A percentile compares a stretch with the other conserved stretches of the same genome.
These are phyloP conservation scores for Clarias magur DNA, from an alignment of 2,113 vertebrate genomes.

Conservation along the genomic window DNA sequence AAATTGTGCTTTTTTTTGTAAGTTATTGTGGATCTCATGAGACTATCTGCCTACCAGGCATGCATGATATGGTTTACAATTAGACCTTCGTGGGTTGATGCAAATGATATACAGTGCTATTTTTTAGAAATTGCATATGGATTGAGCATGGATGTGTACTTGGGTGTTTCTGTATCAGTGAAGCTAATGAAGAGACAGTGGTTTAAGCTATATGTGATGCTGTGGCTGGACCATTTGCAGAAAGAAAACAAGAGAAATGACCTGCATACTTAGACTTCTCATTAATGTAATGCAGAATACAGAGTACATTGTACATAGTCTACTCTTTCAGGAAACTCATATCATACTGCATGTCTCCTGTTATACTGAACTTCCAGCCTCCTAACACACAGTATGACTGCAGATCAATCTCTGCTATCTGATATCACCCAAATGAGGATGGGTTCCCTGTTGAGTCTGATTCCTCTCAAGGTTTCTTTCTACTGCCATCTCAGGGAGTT, in stretches of 20 bases:
- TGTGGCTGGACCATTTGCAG: neutral
- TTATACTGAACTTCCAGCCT: no score
- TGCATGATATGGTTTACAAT: conserved; percentile 21
- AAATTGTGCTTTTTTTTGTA: neutral
- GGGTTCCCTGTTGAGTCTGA: no score
- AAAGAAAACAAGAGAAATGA: neutral
- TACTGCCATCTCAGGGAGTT: no score
- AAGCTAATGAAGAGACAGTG: conserved; percentile 31
- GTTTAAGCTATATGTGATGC: neutral
- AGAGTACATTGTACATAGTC: no score
- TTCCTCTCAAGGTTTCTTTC: no score
- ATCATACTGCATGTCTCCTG: no score
- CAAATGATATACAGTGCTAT: conserved; percentile 3
- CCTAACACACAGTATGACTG: no score
- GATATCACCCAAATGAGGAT: no score
- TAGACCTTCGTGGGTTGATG: conserved; percentile 27
- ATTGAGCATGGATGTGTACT: neutral
- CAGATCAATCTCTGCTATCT: no score
- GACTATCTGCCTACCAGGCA: conserved; percentile 2
- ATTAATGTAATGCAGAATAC: conserved; percentile 10
- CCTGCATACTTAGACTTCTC: neutral
- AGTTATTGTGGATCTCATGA: conserved; percentile 2
- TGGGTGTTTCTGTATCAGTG: conserved; percentile 26
- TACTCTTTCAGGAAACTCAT: no score
- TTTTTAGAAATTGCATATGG: conserved; percentile 20